phyloP scores from a whole-genome alignment of 37 sponge, comb jelly and placozoan genomes.

The Amphimedon queenslandica region DNA sequence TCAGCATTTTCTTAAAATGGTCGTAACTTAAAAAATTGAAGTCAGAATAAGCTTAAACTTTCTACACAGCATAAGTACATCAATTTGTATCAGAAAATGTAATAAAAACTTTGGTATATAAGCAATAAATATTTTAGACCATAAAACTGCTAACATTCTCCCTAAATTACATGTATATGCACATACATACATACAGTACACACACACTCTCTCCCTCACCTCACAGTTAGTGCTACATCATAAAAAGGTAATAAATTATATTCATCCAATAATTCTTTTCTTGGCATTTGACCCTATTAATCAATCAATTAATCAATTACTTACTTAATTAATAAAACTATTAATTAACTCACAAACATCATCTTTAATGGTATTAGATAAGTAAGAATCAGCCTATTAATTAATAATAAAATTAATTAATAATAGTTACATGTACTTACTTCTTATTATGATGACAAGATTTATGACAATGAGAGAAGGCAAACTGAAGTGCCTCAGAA shows the following conservation, averaged over 20 bases:
- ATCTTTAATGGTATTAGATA: slow-evolving; percentile 94
- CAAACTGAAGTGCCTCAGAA: slow-evolving; percentile 74
- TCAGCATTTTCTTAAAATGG: too few relatives aligned
- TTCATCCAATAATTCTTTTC: slow-evolving; percentile 45
- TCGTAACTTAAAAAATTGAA: too few relatives aligned
- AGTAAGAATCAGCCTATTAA: slow-evolving; percentile 69
- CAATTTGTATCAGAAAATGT: too few relatives aligned
- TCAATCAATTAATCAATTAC: too few relatives aligned
- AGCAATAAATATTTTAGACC: too few relatives aligned
- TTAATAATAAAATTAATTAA: not conserved
- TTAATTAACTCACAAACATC: slow-evolving; percentile 54
- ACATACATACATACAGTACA: too few relatives aligned
- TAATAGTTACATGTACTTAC: not conserved
- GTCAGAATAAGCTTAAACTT: too few relatives aligned
- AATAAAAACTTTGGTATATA: too few relatives aligned
- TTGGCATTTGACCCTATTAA: slow-evolving; percentile 80
- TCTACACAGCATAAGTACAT: too few relatives aligned
- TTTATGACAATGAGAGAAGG: slow-evolving; percentile 71
- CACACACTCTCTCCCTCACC: too few relatives aligned
- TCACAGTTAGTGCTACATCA: slow-evolving; percentile 51
- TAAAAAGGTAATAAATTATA: slow-evolving; percentile 63
- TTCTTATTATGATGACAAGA: slow-evolving; percentile 18
- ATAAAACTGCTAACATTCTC: too few relatives aligned
- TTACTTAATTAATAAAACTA: not conserved
- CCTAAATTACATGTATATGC: not conserved